These are phyloP conservation scores for Adelges cooleyi DNA, from an alignment of 1,140 invertebrate genomes.

Conservation along the genomic window DNA sequence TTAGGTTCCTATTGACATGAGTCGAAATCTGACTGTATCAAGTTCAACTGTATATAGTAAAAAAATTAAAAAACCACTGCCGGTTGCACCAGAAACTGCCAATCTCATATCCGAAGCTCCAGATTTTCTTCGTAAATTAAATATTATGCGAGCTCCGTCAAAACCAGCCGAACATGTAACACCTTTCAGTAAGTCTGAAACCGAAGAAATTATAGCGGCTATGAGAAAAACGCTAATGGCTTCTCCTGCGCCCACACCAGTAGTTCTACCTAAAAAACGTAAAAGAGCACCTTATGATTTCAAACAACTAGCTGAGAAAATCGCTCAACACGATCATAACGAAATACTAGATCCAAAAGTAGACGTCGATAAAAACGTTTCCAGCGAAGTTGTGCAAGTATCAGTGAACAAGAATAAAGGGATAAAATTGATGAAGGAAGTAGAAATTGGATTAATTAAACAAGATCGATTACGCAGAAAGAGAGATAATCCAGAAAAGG, in stretches of 20 bases:
- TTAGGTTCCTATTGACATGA: conserved; percentile 21
- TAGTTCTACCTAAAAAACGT: conserved; percentile 13
- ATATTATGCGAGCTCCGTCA: conserved; percentile 6
- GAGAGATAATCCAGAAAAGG: not conserved
- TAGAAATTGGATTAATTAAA: conserved; percentile 13
- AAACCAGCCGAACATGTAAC: not conserved
- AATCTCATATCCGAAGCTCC: conserved; percentile 5
- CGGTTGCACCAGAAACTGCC: not conserved
- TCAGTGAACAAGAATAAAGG: not conserved
- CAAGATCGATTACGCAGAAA: conserved; percentile 9
- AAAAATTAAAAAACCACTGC: conserved; percentile 6
- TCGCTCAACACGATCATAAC: conserved; percentile 21
- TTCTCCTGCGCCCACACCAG: conserved; percentile 3
- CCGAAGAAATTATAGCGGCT: conserved; percentile 29
- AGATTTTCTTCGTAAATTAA: conserved; percentile 17
- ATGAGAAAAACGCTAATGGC: conserved; percentile 30
- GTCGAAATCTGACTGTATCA: conserved; percentile 21
- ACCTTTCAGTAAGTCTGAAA: conserved; percentile 24
- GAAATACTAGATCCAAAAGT: conserved; percentile 14
- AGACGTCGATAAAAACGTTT: not conserved
- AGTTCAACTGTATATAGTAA: conserved; percentile 22
- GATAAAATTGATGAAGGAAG: conserved; percentile 12
- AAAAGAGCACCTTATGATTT: conserved; percentile 10
- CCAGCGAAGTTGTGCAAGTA: not conserved
- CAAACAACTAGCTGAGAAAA: conserved; percentile 14